Base-by-base conservation (phyloP, 2,113 vertebrate species). In the Eidolon helvum region DNA sequence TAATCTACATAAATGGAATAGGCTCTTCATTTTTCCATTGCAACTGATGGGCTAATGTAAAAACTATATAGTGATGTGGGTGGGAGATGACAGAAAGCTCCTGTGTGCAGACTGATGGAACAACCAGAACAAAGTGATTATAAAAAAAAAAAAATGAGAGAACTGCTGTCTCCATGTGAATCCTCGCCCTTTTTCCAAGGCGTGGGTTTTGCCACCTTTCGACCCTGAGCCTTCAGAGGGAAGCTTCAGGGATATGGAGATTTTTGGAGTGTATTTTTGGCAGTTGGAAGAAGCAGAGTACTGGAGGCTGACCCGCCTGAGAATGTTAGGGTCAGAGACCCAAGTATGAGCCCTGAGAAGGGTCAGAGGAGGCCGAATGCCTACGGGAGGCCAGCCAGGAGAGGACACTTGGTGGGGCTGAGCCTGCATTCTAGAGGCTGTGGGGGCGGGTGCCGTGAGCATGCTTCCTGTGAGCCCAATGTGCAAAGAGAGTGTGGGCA, bases 41-140 rank as follows among this genome's bases (percentile, higher is more conserved):
- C 15, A 74, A 26, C 35, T 40, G 18, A 59, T 26, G n/a, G 10
- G 7, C 19, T 22, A 33, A 89, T 21, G 53, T 28, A 55, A 53
- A 55, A 69, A 35, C 28, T 5, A 7, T 10, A 40, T 3, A 33
- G 26, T 1, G 2, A 3, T 1, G 9, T n/a, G 18, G 10, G 9
- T 4, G 48, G n/a, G 22, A 77, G 38, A 65, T 7, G 22, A 30
- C 18, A 33, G 50, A 45, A 0, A 7, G 40, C 4, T 7, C 48
- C 45, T 22, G 1, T 10, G 1, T 43, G n/a, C 14, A 84, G 14
- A 35, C 15, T 3, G 14, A 19, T 12, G 28, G 5, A 80, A 78
- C 26, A 10, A 35, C 24, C 10, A 87, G 57, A 85, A 4, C 68
- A 38, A 15, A 8, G 6, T 55, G 45, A 63, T 19, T 21, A 19